Evolutionary conservation across 2,113 vertebrate genomes (phyloP), one percentile per base, ranked within the genome.

Genomic region (Aramus guarauna): DNA sequence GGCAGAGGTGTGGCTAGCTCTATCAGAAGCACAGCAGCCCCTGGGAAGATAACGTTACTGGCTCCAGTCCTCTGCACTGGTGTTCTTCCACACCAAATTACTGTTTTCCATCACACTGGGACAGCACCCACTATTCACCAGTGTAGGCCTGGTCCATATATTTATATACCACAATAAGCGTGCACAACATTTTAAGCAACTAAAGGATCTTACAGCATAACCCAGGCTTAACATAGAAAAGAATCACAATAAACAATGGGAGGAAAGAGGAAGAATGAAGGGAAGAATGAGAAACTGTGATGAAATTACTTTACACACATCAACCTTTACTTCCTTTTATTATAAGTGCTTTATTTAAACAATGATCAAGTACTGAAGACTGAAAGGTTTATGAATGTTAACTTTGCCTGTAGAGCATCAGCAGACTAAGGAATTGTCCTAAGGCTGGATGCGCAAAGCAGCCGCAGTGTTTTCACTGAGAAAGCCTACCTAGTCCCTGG

Each of bases 241-340:
- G 12, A 11, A 58, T 73, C 37, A 91, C 92, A 96, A 95, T 91
- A 91, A 95, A 97, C 93, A 96, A 95, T 80, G 45, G 59, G 74
- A 96, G 93, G 94, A 96, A 97, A 96, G 72, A 91, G 50, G 55
- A 94, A 96, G 91, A 94, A 96, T 69, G 67, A 82, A 93, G 36
- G 78, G 85, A 94, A 96, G 56, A 95, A 78, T 71, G 50, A 91
- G 79, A 95, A 91, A 85, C 12, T 26, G 8, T n/a, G 20, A 76
- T 76, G 85, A 79, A 87, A 68, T 87, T 92, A 79, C 82, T 88
- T 85, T 69, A 48, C 52, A 95, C 30, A 34, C 32, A 91, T 36
- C 62, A 62, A 21, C 52, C 26, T 85, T 76, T 82, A 90, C 84
- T 97, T 96, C 92, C 95, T 91, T 88, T 87, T 94, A 69, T 86